These are phyloP conservation scores for Diabrotica undecimpunctata DNA, from an alignment of 1,140 invertebrate species.

Conservation along the genomic window DNA sequence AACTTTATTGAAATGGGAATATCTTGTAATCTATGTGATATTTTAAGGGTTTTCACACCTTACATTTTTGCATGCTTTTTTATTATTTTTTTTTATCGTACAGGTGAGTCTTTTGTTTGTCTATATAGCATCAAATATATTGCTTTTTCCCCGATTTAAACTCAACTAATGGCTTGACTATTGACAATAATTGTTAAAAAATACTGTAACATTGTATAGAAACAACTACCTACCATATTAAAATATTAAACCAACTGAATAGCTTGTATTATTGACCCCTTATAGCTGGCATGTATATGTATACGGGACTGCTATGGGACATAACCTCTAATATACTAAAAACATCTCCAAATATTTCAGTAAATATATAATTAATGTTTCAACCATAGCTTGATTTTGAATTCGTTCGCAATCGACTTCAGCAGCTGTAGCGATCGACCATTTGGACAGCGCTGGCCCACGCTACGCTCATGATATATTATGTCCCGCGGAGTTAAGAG, in stretches of 20 bases:
- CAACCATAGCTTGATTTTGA: too few relatives aligned
- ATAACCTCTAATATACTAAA: neutral
- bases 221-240: neutral
- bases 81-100: neutral
- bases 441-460: too few relatives aligned
- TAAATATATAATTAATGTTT: too few relatives aligned
- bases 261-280: neutral
- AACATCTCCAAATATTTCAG: neutral
- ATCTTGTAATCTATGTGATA: too few relatives aligned
- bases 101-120: neutral
- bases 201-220: neutral
- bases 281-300: constrained; percentile 1
- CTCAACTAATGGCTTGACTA: constrained; percentile 1
- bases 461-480: too few relatives aligned
- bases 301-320: neutral
- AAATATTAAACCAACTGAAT: neutral
- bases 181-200: neutral
- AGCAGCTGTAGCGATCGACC: too few relatives aligned
- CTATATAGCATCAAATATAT: neutral
- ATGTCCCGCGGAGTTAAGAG: too few relatives aligned
- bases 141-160: neutral
- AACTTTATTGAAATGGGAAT: too few relatives aligned
- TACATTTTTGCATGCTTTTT: neutral
- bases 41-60: too few relatives aligned
- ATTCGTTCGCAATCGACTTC: too few relatives aligned